Evolutionary conservation across 2,888 invertebrate species (phyloP), one percentile per base, ranked within the genome.

Genomic region (Caenorhabditis sp.): DNA sequence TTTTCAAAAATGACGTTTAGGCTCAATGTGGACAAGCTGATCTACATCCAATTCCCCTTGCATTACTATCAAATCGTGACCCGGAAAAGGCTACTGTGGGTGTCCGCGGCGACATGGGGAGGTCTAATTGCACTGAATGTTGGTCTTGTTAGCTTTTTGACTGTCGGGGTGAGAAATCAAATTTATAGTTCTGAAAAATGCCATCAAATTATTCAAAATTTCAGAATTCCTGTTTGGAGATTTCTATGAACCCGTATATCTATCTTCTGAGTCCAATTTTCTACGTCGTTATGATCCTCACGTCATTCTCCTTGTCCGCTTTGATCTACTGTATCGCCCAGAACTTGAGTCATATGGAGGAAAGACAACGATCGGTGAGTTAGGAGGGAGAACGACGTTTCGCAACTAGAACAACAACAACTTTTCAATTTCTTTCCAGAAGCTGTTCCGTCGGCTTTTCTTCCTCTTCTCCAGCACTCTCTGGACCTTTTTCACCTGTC

Each of bases 401-500:
- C n/a, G 50, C 5, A 50, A 50, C 50, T 20, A 3, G 11, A 50
- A 15, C 6, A 40, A 3, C 13, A 40, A n/a, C 15, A 28, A 1
- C n/a, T n/a, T n/a, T n/a, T n/a, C n/a, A n/a, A n/a, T n/a, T 28
- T 26, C 5, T 3, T 85, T 89, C 70, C 82, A 90, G 90, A 84
- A 85, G 67, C 84, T 91, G 37, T 90, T 90, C 77, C 88, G 90
- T 69, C 88, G 91, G 1, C 84, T 91, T 2, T 90, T 91, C 74
- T 91, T 91, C 84, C 67, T 91, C 20, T 91, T 91, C 82, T 89
- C 89, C 37, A 89, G 89, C 62, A 91, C 91, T 0, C 58, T 90
- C 24, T 91, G 91, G 91, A 91, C 91, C 0, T 90, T 90, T 68
- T 86, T 88, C 80, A 91, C 91, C 5, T 90, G 89, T 44, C 84